Evolutionary conservation across 2,113 vertebrate species (phyloP).

Genomic region (Perca fluviatilis): DNA sequence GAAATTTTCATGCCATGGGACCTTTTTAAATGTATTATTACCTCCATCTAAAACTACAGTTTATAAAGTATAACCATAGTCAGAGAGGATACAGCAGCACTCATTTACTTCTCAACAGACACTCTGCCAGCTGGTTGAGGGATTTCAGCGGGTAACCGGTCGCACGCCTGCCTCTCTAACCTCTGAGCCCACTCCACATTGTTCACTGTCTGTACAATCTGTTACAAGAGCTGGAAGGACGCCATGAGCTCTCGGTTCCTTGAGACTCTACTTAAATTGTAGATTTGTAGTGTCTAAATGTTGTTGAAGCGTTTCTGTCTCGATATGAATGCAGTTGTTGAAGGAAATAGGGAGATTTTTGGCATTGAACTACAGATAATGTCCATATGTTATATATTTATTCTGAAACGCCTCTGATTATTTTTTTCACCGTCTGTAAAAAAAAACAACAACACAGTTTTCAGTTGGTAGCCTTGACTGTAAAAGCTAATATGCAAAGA

Average conservation of each 20-base stretch:
- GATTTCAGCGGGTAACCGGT: slow-evolving; percentile 6
- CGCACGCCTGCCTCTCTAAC: neutral
- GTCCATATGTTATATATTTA: neutral
- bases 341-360: neutral
- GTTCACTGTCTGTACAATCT: slow-evolving; percentile 26
- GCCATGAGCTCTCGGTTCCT: neutral
- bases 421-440: neutral
- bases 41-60: no score
- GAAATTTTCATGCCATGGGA: no score
- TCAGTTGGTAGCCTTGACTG: slow-evolving; percentile 1
- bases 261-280: neutral
- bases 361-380: neutral
- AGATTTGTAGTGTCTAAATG: neutral
- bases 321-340: neutral
- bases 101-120: slow-evolving; percentile 19
- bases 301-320: slow-evolving; percentile 14
- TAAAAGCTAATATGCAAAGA: neutral
- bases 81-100: neutral
- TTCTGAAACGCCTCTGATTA: neutral
- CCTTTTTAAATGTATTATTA: no score
- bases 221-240: neutral
- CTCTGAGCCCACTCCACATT: neutral
- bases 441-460: neutral
- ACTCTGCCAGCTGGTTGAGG: neutral
- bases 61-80: neutral